Conservation (phyloP, 2,888 invertebrate genomes). For the Boloria selene region DNA sequence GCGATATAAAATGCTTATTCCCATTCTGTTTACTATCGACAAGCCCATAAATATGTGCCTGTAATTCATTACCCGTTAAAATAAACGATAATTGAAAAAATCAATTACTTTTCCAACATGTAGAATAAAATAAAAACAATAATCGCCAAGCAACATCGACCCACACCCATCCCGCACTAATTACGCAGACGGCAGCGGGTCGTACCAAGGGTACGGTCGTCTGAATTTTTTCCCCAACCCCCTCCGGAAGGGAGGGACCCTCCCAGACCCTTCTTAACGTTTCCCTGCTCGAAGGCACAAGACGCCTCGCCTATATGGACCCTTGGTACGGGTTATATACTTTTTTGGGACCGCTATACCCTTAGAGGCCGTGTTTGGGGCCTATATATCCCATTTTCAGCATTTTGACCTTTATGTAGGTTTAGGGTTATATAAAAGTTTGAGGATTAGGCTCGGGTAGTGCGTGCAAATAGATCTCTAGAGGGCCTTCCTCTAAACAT, state of each 20-base stretch:
- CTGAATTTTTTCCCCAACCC: constrained; percentile 76
- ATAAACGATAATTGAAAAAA: constrained; percentile 4
- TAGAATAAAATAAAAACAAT: constrained; percentile 17
- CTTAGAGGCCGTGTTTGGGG: constrained; percentile 75
- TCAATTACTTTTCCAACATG: constrained; percentile 6
- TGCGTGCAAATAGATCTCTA: constrained; percentile 44
- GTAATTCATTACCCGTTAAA: too few relatives aligned
- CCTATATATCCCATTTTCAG: constrained; percentile 74
- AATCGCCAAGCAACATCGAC: constrained; percentile 54
- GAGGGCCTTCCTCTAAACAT: constrained; percentile 42
- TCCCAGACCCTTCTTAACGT: constrained; percentile 80
- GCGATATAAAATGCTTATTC: too few relatives aligned
- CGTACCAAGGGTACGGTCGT: constrained; percentile 78
- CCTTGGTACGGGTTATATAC: constrained; percentile 77
- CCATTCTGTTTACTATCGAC: too few relatives aligned
- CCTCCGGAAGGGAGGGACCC: constrained; percentile 69
- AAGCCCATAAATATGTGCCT: too few relatives aligned
- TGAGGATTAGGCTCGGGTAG: constrained; percentile 51
- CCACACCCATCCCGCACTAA: constrained; percentile 66
- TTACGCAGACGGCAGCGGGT: constrained; percentile 79
- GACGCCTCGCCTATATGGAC: constrained; percentile 73
- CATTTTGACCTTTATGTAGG: constrained; percentile 69
- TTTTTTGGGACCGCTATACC: constrained; percentile 79
- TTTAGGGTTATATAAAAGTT: constrained; percentile 66
- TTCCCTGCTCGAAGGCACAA: constrained; percentile 78